Base-by-base conservation (phyloP, 2,797 vertebrate genomes). In the Podarcis lilfordi region DNA sequence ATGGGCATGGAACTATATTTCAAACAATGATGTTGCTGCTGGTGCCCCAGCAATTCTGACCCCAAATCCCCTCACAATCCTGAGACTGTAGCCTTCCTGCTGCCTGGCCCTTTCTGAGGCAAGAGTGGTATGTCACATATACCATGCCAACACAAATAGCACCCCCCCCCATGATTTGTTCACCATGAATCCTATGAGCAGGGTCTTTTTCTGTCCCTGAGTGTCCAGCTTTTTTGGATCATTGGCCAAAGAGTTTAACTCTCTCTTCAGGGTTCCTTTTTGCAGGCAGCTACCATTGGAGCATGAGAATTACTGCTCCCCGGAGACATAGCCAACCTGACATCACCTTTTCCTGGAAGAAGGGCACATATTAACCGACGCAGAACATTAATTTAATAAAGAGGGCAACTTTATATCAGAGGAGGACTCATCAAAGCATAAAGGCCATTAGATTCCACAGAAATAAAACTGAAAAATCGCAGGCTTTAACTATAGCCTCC, bases 381-480 rank as follows among this genome's bases (percentile, higher is more conserved):
- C 32, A 81, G 88, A 85, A 86, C 78, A 81, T 81, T 75, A 80
- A 80, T 66, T 75, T 85, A 75, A 74, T 74, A 80, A 89, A 80
- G n/a, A 76, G 43, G 17, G 55, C 5, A 45, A 50, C 43, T 85
- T 81, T 75, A 40, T 76, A 81, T 68, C 43, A 68, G n/a, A 72
- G 32, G 61, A 72, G 19, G 55, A 45, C 66, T 75, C 71, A 74
- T 29, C 55, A 85, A 85, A 68, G 71, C 84, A 81, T 89, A 59
- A 85, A 85, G 84, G 79, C 35, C 86, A 87, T 75, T 75, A 43
- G 55, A 76, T 59, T 68, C 43, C 40, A 72, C 8, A 76, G 78
- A 76, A 76, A 68, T 85, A 66, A 85, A 80, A 81, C 55, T 50
- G 78, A 37, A 81, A 81, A 81, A 40, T 29, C 43, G 37, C 15